Base-by-base conservation (phyloP, 2,888 invertebrate genomes). In the Phalera bucephala region DNA sequence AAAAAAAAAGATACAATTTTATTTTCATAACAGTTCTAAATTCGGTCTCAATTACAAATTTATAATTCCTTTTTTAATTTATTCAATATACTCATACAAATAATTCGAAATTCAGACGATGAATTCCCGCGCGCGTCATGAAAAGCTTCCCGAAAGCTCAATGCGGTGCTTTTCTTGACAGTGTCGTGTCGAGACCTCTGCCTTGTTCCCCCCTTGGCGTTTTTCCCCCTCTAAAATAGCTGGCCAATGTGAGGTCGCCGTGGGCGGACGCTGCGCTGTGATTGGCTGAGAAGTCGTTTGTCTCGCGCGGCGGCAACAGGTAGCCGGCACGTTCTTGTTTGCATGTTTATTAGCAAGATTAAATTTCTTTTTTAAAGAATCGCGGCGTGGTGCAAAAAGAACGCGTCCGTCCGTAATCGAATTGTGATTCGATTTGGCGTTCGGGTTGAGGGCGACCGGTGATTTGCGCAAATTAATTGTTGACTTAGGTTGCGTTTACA, bases 251-350 rank as follows among this genome's bases (percentile, higher is more conserved):
- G 72, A 44, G 58, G 33, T 55, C 76, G 67, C 64, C 82, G 77
- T 74, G 90, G 80, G 89, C 85, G 81, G 83, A 58, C 89, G 87
- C 81, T 83, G 85, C 50, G 62, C 59, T 31, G 41, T 48, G 63
- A 87, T 88, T 86, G 89, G 90, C 60, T 47, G 74, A 76, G 72
- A 62, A 56, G 57, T 57, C 71, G 73, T 73, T 72, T 72, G 85
- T 85, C 81, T 74, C 83, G 76, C 64, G 76, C 74, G 86, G 84
- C 37, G 82, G 92, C 72, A 92, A 93, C 79, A 92, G 92, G 90
- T 90, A 81, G 77, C 76, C 72, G 66, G 60, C 71, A 76, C 72
- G 79, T 79, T 80, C 80, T 79, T 88, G 84, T 87, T 85, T 86
- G 86, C 86, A 82, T 88, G 85, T 86, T 86, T 88, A 88, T 88